Evolutionary conservation across 2,797 vertebrate genomes (phyloP).

Genomic region (Cephalopachus bancanus): DNA sequence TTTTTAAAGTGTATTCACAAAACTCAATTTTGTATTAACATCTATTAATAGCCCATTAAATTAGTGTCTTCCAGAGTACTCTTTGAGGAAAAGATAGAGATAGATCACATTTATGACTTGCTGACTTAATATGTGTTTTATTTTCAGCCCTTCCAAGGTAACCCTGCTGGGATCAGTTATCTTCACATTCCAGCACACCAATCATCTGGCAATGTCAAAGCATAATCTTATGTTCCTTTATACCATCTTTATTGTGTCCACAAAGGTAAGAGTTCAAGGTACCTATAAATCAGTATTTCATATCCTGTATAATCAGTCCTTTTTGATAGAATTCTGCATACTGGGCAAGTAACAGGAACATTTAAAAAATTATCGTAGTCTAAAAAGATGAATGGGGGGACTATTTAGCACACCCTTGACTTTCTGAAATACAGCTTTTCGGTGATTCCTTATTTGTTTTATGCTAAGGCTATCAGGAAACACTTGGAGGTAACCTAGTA

Average conservation of each 20-base stretch:
- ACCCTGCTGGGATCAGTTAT: constrained; percentile 96
- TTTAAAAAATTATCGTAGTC: neutral
- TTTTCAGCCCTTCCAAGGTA: constrained; percentile 95
- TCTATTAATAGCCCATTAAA: constrained; percentile 45
- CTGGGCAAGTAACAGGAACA: neutral
- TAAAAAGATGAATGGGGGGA: constrained; percentile 10
- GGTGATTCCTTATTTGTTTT: constrained; percentile 42
- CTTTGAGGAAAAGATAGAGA: neutral
- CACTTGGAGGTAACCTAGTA: neutral
- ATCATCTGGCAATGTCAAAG: constrained; percentile 92
- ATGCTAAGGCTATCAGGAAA: neutral
- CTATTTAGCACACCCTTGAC: constrained; percentile 32
- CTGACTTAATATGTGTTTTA: constrained; percentile 77
- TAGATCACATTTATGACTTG: constrained; percentile 38
- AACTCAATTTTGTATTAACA: constrained; percentile 62
- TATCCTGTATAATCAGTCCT: neutral
- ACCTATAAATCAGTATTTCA: neutral
- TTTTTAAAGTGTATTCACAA: neutral
- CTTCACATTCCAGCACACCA: constrained; percentile 94
- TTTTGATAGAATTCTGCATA: constrained; percentile 28
- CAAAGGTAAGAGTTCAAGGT: constrained; percentile 92
- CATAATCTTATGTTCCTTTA: constrained; percentile 96
- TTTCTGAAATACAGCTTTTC: constrained; percentile 25
- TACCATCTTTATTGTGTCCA: constrained; percentile 93
- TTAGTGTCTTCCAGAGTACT: constrained; percentile 38